These are phyloP conservation scores for Paradoxurus hermaphroditus DNA, from an alignment of 2,113 vertebrate genomes.

Conservation along the genomic window DNA sequence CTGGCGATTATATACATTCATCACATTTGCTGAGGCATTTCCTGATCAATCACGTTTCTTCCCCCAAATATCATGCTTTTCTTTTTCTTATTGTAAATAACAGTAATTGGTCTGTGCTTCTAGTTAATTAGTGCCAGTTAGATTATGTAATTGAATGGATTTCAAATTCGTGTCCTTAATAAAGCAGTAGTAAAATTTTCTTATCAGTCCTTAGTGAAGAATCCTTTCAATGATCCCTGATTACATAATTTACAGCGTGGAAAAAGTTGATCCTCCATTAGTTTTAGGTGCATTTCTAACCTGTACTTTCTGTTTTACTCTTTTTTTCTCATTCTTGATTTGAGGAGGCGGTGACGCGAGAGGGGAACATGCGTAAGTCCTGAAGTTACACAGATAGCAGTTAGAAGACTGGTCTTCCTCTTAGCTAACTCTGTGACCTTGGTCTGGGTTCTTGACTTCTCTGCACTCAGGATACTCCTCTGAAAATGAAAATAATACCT, in stretches of 20 bases:
- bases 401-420: neutral
- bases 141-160: neutral
- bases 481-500: neutral
- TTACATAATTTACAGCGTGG: neutral
- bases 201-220: neutral
- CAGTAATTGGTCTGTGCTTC: neutral
- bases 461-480: neutral
- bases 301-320: neutral
- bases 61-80: neutral
- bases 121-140: neutral
- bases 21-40: neutral
- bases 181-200: neutral
- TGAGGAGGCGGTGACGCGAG: fast-evolving
- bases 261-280: neutral
- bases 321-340: neutral
- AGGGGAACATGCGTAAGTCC: fast-evolving
- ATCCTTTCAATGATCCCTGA: neutral
- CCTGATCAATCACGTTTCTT: neutral
- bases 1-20: neutral
- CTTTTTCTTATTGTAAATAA: neutral
- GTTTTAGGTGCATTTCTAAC: neutral
- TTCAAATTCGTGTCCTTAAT: neutral
- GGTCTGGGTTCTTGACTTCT: neutral
- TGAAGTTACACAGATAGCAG: fast-evolving
- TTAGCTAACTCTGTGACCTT: neutral